Percentiles rank a stretch among this genome's conserved stretches.
phyloP scores from a whole-genome alignment of 2,113 vertebrate species.

The Sarotherodon lohbergeri region DNA sequence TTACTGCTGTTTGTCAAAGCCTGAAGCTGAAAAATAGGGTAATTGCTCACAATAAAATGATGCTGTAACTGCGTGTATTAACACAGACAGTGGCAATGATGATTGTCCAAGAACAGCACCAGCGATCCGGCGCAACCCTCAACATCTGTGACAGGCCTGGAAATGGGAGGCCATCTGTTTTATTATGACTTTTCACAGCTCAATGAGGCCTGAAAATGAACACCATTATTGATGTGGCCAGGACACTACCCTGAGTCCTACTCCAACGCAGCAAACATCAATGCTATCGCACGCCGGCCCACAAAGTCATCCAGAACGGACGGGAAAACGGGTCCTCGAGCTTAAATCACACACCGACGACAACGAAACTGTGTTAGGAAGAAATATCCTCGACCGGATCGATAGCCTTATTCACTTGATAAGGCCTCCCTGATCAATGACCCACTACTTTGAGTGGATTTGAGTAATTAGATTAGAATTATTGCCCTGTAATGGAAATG shows the following conservation, averaged over 20 bases:
- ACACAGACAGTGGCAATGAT: neutral
- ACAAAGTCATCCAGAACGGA: constrained; percentile 27
- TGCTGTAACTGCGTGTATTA: neutral
- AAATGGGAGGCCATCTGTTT: constrained; percentile 60
- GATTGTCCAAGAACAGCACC: constrained; percentile 26
- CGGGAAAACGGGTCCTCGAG: constrained; percentile 14
- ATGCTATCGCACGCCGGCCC: neutral
- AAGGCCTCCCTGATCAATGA: constrained; percentile 61
- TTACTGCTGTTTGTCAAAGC: neutral
- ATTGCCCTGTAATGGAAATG: constrained; percentile 64
- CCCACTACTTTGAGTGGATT: constrained; percentile 65
- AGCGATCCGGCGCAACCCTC: constrained; percentile 28
- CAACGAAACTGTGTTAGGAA: constrained; percentile 55
- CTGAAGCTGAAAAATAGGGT: neutral
- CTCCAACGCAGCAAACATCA: neutral
- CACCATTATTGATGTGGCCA: constrained; percentile 34
- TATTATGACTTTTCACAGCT: constrained; percentile 60
- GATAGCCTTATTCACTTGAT: constrained; percentile 60
- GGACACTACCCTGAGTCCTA: neutral
- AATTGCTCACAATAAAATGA: neutral
- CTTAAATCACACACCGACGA: constrained; percentile 59
- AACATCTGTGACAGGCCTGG: constrained; percentile 42
- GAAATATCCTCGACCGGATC: constrained; percentile 62
- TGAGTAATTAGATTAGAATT: constrained; percentile 75
- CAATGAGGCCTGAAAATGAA: constrained; percentile 63